Percentiles rank a stretch among this genome's conserved stretches.
phyloP scores from a whole-genome alignment of 2,888 invertebrate genomes.

The Oligia latruncula region DNA sequence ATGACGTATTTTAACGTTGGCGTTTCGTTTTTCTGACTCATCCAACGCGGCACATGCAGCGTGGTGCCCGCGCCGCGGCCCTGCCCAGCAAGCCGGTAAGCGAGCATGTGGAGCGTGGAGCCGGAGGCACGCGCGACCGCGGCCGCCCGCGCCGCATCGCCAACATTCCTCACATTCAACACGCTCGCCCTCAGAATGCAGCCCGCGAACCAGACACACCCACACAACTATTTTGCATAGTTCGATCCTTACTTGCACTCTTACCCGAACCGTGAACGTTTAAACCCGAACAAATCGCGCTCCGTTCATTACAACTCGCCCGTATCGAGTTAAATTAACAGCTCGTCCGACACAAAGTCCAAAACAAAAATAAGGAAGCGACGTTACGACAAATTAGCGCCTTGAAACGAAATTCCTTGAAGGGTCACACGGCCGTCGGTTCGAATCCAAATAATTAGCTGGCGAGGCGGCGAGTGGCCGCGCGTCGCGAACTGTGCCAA shows the following conservation, averaged over 20 bases:
- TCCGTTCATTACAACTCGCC: slow-evolving; percentile 43
- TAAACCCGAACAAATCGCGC: slow-evolving; percentile 41
- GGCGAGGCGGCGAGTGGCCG: slow-evolving; percentile 83
- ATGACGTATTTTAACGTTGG: slow-evolving; percentile 78
- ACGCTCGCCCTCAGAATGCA: slow-evolving; percentile 87
- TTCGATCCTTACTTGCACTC: slow-evolving; percentile 75
- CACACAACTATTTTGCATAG: slow-evolving; percentile 86
- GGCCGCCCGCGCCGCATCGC: slow-evolving; percentile 77
- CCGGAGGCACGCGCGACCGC: slow-evolving; percentile 75
- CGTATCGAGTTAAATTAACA: slow-evolving; percentile 56
- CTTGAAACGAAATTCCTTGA: slow-evolving; percentile 79
- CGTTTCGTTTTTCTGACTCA: slow-evolving; percentile 88
- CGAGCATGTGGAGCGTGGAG: slow-evolving; percentile 62
- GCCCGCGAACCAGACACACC: slow-evolving; percentile 80
- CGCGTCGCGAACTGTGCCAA: slow-evolving; percentile 84
- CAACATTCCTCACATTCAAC: slow-evolving; percentile 86
- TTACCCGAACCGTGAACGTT: slow-evolving; percentile 39
- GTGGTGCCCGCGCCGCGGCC: slow-evolving; percentile 82
- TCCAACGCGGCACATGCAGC: slow-evolving; percentile 86
- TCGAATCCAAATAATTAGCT: slow-evolving; percentile 86
- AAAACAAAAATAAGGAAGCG: slow-evolving; percentile 73
- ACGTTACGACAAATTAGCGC: slow-evolving; percentile 76
- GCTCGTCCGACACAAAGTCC: slow-evolving; percentile 63
- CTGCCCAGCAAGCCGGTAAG: slow-evolving; percentile 82
- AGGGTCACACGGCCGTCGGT: slow-evolving; percentile 79